These are phyloP conservation scores for Melanotaenia pygmaea DNA, from an alignment of 2,797 vertebrate genomes.

Conservation along the genomic window DNA sequence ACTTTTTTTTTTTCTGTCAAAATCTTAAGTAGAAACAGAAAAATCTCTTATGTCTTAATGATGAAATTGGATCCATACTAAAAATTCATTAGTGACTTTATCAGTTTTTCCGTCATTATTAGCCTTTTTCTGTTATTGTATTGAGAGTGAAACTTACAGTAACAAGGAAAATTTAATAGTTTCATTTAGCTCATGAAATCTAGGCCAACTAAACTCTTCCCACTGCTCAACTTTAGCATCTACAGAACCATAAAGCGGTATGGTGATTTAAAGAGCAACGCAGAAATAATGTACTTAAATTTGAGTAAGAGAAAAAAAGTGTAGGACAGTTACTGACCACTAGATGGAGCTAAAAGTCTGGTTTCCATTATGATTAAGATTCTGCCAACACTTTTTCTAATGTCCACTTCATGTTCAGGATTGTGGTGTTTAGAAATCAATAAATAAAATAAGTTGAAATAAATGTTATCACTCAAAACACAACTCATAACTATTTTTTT, in stretches of 20 bases:
- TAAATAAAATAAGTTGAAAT: not conserved
- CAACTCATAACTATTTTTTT: conserved; percentile 26
- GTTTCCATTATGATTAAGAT: not conserved
- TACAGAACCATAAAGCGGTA: no score
- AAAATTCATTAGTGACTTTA: not conserved
- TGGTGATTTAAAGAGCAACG: no score
- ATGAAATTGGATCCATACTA: not conserved
- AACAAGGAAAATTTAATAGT: not conserved
- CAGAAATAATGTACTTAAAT: not conserved
- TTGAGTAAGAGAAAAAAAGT: not conserved
- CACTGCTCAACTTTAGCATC: not conserved
- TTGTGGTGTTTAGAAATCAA: not conserved
- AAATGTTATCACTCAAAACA: conserved; percentile 18
- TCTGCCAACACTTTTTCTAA: not conserved
- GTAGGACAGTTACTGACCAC: conserved; percentile 23
- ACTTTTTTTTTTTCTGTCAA: not conserved
- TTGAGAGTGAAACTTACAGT: not conserved
- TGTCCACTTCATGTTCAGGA: not conserved
- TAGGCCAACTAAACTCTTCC: not conserved
- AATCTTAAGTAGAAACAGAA: not conserved
- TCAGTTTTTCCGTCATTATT: not conserved
- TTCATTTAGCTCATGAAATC: not conserved
- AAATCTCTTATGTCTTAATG: not conserved
- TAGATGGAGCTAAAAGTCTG: conserved; percentile 40
- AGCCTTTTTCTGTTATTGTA: not conserved